phyloP scores from a whole-genome alignment of 2,113 vertebrate species.

The Sinocyclocheilus maitianheensis region DNA sequence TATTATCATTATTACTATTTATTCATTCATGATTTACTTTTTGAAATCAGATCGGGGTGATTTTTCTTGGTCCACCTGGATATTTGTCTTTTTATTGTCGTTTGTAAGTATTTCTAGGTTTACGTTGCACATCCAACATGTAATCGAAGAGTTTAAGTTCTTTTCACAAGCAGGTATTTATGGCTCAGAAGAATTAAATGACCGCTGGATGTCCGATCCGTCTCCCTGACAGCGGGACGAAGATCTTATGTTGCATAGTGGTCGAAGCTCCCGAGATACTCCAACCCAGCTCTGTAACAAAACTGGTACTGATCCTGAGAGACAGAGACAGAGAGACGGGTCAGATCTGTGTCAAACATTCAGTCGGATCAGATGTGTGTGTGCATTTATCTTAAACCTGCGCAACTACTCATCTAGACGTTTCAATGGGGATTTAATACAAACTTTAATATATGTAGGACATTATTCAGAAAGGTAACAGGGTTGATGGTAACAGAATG shows the following conservation, averaged over 20 bases:
- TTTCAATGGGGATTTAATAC: background rate
- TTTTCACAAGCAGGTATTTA: slow-evolving; percentile 95
- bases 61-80: slow-evolving; percentile 93
- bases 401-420: no score
- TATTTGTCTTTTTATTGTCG: slow-evolving; percentile 66
- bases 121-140: slow-evolving; percentile 88
- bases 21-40: slow-evolving; percentile 57
- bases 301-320: slow-evolving; percentile 98
- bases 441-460: background rate
- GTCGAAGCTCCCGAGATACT: slow-evolving; percentile 99
- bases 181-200: slow-evolving; percentile 95
- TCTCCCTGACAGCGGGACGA: slow-evolving; percentile 64
- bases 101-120: slow-evolving; percentile 64
- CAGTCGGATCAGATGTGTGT: background rate
- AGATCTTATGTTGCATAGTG: slow-evolving; percentile 99
- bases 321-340: background rate
- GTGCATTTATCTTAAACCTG: background rate
- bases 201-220: slow-evolving; percentile 86
- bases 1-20: slow-evolving; percentile 33
- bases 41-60: slow-evolving; percentile 68
- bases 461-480: background rate
- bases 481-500: background rate
- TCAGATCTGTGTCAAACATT: background rate
- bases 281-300: slow-evolving; percentile 96
- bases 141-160: slow-evolving; percentile 97